phyloP scores from a whole-genome alignment of 2,797 vertebrate species.

The Emydoidea blandingii region DNA sequence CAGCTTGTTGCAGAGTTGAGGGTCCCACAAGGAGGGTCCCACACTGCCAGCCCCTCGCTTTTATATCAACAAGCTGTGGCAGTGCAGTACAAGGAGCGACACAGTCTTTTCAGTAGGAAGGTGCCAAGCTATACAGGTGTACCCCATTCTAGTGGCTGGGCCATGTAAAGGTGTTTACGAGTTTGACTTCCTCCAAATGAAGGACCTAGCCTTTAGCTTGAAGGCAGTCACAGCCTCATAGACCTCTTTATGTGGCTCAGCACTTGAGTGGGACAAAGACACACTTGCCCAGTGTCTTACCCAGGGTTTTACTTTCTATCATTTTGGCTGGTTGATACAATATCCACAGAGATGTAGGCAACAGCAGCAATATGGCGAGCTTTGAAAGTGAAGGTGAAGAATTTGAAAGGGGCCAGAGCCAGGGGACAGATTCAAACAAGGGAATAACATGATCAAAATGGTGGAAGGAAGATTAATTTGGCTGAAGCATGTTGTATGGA shows the following conservation, averaged over 20 bases:
- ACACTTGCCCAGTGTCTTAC: neutral
- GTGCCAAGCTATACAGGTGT: neutral
- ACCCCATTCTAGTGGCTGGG: neutral
- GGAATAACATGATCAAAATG: neutral
- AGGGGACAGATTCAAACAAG: neutral
- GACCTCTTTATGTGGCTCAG: rapidly evolving
- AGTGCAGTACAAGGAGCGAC: neutral
- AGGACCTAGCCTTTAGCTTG: neutral
- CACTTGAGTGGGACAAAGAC: neutral
- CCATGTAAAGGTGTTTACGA: neutral
- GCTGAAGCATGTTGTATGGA: neutral
- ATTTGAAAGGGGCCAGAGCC: neutral
- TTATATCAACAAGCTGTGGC: neutral
- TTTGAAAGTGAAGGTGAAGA: neutral
- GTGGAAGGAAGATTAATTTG: neutral
- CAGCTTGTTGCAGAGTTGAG: neutral
- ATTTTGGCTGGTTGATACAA: neutral
- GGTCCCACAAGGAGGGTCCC: neutral
- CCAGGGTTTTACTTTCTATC: neutral
- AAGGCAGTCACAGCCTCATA: neutral
- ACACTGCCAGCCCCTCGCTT: rapidly evolving
- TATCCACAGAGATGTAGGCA: neutral
- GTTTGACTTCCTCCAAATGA: neutral
- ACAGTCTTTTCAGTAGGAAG: neutral
- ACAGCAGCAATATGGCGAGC: no score